Evolutionary conservation across 1,140 invertebrate species (phyloP), one percentile per base, ranked within the genome.

Genomic region (Brachionus plicatilis): DNA sequence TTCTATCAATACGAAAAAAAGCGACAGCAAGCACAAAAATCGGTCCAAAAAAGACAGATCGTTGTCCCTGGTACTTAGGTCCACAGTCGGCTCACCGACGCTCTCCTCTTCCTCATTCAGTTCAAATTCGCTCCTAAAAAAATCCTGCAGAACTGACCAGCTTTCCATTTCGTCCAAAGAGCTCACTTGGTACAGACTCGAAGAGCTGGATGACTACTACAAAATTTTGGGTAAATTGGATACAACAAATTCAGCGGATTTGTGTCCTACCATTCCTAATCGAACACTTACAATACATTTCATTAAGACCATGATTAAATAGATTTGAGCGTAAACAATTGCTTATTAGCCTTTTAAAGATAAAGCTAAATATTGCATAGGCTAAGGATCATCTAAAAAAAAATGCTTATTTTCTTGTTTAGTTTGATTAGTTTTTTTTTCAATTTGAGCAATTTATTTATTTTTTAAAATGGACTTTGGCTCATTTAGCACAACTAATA

Each of bases 101-200:
- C 17, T 60, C 20, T 60, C 53, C n/a, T 60, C 53, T 24, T 60
- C n/a, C 8, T 60, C 53, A 20, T 60, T 60, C 17, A 60, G 53
- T 60, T 60, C 53, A 6, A 60, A 60, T 60, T 60, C 53, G 8
- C n/a, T n/a, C 8, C 66, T 12, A 33, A 70, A 27, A 70, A 37
- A 37, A 2, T 1, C 37, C 47, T 24, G 5, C n/a, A 76, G 24
- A 50, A 50, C 12, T 7, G 27, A 76, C 9, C 72, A 37, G 27
- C 8, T 47, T 50, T 47, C 43, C 27, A 50, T 47, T 27, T 50
- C 27, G 20, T 65, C 79, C 4, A 82, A 82, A 82, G 79, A 82
- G 53, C 33, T 82, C 8, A 82, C 79, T 43, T 82, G 79, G 79
- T 82, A 82, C 43, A 82, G 60, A 27, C 41, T 82, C 7, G 79